These are phyloP conservation scores for Xylocopa sonorina DNA, from an alignment of 1,140 invertebrate genomes.

Conservation along the genomic window DNA sequence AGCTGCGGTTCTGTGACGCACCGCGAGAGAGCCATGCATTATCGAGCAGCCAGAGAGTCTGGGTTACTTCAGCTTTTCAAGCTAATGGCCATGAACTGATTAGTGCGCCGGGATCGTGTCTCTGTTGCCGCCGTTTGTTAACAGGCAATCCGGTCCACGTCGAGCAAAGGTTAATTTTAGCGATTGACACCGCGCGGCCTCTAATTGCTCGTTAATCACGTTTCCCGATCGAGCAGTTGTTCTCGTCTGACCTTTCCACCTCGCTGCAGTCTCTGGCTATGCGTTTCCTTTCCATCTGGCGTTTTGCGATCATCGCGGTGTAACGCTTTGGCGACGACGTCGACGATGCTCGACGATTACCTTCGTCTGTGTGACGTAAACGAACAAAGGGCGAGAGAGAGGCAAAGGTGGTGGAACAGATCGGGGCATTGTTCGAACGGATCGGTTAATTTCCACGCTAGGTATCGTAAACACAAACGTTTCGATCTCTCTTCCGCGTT, in stretches of 20 bases:
- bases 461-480: background rate
- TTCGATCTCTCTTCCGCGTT: background rate
- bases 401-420: background rate
- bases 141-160: slow-evolving; percentile 7
- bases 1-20: no score
- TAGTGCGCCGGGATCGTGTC: slow-evolving; percentile 8
- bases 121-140: slow-evolving; percentile 33
- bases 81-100: slow-evolving; percentile 52
- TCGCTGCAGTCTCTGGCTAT: background rate
- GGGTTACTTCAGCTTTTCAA: slow-evolving; percentile 15
- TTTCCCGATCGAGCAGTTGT: slow-evolving; percentile 8
- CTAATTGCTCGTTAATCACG: slow-evolving; percentile 30
- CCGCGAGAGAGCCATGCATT: no score
- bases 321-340: background rate
- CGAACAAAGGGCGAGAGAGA: background rate
- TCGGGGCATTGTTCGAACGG: background rate
- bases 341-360: no score
- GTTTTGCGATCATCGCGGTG: no score
- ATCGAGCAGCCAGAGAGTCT: slow-evolving; percentile 22
- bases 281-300: no score
- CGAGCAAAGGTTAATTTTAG: slow-evolving; percentile 46
- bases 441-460: background rate
- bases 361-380: no score
- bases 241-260: background rate
- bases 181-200: background rate